Conservation (phyloP, 30 jellyfish, hydroid and myxozoan genomes). For the Turritopsis rubra region DNA sequence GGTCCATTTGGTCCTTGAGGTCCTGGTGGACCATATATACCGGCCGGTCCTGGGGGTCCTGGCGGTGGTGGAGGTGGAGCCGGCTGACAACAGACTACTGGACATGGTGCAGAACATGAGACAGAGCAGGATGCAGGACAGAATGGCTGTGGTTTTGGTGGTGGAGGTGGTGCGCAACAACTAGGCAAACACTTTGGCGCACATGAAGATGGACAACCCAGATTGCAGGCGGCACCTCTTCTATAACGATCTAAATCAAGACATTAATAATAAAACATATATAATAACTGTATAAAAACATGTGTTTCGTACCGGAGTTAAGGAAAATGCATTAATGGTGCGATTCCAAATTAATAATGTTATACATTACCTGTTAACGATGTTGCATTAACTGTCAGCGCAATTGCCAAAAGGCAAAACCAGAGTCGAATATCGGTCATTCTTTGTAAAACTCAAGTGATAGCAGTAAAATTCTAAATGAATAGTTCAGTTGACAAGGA, state of each 20-base stretch:
- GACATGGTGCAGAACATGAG: conserved; percentile 29
- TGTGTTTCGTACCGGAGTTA: not conserved
- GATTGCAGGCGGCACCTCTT: conserved; percentile 58
- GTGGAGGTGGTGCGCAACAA: conserved; percentile 92
- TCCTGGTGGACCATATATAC: conserved; percentile 98
- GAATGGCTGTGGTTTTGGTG: conserved; percentile 90
- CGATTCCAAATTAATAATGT: not conserved
- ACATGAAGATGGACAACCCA: conserved; percentile 87
- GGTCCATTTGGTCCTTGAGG: conserved; percentile 99
- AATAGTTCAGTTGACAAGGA: not conserved
- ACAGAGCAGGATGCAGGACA: conserved; percentile 31
- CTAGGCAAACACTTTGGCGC: conserved; percentile 92
- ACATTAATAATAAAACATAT: not conserved
- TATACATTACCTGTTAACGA: not conserved
- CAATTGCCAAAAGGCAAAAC: conserved; percentile 11
- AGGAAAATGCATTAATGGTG: not conserved
- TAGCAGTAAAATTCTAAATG: not conserved
- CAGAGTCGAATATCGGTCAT: conserved; percentile 6
- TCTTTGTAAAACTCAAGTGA: not conserved
- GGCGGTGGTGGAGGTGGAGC: conserved; percentile 90
- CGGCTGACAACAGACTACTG: conserved; percentile 31
- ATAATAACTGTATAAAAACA: not conserved
- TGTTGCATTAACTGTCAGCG: not conserved
- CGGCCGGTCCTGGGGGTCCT: conserved; percentile 99
- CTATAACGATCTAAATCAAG: conserved; percentile 19